A percentile compares a stretch with the other conserved stretches of the same genome.
These are phyloP conservation scores for Apocrypta bakeri DNA, from an alignment of 1,140 invertebrate genomes.

Conservation along the genomic window DNA sequence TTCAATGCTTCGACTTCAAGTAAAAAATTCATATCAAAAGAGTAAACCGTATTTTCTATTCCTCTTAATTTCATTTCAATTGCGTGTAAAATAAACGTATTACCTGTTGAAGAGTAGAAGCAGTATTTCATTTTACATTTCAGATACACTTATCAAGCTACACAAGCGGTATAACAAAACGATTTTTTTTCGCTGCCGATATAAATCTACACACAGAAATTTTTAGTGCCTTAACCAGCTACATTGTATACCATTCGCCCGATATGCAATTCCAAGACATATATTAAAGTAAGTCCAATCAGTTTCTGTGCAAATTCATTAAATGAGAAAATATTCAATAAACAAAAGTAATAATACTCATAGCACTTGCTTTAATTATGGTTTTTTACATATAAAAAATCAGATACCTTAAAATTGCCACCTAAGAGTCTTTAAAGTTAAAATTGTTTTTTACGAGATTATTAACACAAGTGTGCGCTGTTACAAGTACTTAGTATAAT, in stretches of 20 bases:
- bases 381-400: slow-evolving; percentile 24
- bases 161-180: background rate
- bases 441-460: background rate
- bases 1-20: background rate
- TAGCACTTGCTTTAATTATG: background rate
- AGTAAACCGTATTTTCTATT: background rate
- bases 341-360: background rate
- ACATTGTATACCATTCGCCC: no score
- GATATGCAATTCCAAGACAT: background rate
- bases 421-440: slow-evolving; percentile 22
- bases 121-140: background rate
- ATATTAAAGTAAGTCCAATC: background rate
- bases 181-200: background rate
- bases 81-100: no score
- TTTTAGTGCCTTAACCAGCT: slow-evolving; percentile 14
- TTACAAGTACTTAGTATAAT: slow-evolving; percentile 40
- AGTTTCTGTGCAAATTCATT: background rate
- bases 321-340: no score
- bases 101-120: no score
- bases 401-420: slow-evolving; percentile 23
- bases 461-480: slow-evolving; percentile 37
- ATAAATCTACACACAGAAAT: background rate
- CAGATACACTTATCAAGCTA: background rate
- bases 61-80: no score
- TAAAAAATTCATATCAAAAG: slow-evolving; percentile 6